Evolutionary conservation across 2,888 invertebrate genomes (phyloP).

Genomic region (Cephus rjabovi): DNA sequence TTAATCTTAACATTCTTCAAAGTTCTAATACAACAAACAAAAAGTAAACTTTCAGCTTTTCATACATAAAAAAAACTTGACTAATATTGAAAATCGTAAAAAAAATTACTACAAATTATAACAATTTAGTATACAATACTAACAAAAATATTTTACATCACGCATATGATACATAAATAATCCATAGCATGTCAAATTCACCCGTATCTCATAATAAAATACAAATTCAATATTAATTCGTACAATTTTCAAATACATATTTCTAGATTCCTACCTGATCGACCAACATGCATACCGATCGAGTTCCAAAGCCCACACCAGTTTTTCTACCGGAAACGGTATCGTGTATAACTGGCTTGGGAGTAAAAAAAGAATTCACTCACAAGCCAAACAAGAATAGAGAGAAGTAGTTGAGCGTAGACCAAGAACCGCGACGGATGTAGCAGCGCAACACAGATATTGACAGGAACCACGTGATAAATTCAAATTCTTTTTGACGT

Average conservation of each 20-base stretch:
- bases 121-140: too few relatives aligned
- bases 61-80: too few relatives aligned
- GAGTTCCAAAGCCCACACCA: background rate
- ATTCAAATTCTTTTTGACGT: background rate
- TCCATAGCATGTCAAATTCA: background rate
- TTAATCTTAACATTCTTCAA: background rate
- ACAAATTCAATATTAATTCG: background rate
- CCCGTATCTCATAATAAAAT: background rate
- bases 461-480: constrained; percentile 40
- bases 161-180: background rate
- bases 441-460: constrained; percentile 24
- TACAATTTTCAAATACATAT: background rate
- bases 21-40: too few relatives aligned
- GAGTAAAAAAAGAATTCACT: constrained; percentile 53
- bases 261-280: background rate
- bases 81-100: too few relatives aligned
- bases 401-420: constrained; percentile 54
- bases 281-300: background rate
- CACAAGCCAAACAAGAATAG: constrained; percentile 51
- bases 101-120: too few relatives aligned
- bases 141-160: background rate
- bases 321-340: constrained; percentile 21
- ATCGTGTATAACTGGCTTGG: constrained; percentile 25
- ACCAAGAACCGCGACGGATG: constrained; percentile 54
- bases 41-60: too few relatives aligned